Evolutionary conservation across 1,140 invertebrate species (phyloP), one percentile per base, ranked within the genome.

Genomic region (Heliconius hermathena): DNA sequence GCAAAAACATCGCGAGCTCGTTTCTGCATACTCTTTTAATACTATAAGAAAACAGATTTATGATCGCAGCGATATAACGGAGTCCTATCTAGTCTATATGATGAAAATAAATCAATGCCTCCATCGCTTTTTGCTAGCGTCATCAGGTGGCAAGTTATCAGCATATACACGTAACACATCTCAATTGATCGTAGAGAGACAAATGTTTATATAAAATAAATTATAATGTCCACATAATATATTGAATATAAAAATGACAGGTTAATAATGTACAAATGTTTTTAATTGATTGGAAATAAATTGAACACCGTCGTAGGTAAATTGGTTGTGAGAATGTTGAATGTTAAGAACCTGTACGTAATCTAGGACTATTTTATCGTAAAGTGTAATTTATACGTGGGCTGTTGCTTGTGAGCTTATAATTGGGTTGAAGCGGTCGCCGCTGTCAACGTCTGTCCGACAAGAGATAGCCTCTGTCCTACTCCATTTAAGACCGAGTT

Each of bases 1-100:
- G 83, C 84, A 91, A 87, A 88, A 88, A 88, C 82, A 79, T 71
- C 81, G 78, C 81, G 73, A 78, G 81, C 81, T 74, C 60, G 81
- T 84, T 84, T 80, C 79, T 82, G 81, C 54, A 79, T 81, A 83
- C 79, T 79, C 77, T 78, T 78, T 76, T 76, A 81, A 78, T 78
- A 81, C 26, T 20, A 74, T 66, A 66, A 66, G 22, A 66, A 66
- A 66, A 29, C 26, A 66, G 60, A 46, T 78, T 76, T 81, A 78
- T 76, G 74, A 77, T 78, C 73, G 77, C 72, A 49, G 74, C 76
- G 73, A 38, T 74, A 81, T 81, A 81, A 78, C 76, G 76, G 80
- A 33, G 75, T 22, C 52, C 29, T 60, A 38, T 76, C 79, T 22
- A 77, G 74, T 76, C 74, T 22, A 54, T 54, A 73, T 80, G 57